A percentile compares a stretch with the other conserved stretches of the same genome.
phyloP scores from a whole-genome alignment of 2,888 invertebrate species.

The Drosophila fulvimacula region DNA sequence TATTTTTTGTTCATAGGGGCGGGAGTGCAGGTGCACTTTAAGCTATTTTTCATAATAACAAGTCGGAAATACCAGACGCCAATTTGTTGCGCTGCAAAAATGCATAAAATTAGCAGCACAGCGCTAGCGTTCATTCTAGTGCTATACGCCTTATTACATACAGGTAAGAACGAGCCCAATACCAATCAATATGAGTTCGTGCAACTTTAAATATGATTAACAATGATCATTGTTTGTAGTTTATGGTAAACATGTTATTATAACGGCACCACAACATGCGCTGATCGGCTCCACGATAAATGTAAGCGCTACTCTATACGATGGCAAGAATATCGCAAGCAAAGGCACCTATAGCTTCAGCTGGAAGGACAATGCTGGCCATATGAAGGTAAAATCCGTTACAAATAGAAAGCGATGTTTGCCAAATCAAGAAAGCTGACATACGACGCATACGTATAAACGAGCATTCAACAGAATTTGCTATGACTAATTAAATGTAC shows the following conservation, averaged over 20 bases:
- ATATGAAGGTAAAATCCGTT: constrained; percentile 52
- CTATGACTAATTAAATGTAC: constrained; percentile 45
- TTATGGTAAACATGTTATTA: constrained; percentile 84
- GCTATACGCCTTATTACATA: constrained; percentile 49
- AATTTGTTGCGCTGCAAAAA: constrained; percentile 42
- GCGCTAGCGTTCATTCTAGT: constrained; percentile 35
- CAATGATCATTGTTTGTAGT: constrained; percentile 32
- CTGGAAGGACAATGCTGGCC: constrained; percentile 87
- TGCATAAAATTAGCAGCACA: constrained; percentile 32
- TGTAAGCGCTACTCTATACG: constrained; percentile 85
- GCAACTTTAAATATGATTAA: constrained; percentile 7
- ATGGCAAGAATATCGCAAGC: constrained; percentile 69
- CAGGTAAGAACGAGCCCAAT: constrained; percentile 44
- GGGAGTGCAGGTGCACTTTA: constrained; percentile 28
- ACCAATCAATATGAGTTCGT: constrained; percentile 39
- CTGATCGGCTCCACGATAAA: constrained; percentile 90
- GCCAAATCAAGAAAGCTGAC: neutral
- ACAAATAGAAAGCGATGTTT: constrained; percentile 30
- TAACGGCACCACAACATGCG: constrained; percentile 89
- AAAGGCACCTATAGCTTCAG: constrained; percentile 86
- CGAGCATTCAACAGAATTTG: neutral
- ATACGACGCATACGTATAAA: neutral
- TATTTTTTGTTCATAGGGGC: constrained; percentile 43
- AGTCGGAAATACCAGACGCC: constrained; percentile 48
- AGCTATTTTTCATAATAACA: constrained; percentile 46